phyloP scores from a whole-genome alignment of 2,113 vertebrate species.

The Mormyrus iriodes region DNA sequence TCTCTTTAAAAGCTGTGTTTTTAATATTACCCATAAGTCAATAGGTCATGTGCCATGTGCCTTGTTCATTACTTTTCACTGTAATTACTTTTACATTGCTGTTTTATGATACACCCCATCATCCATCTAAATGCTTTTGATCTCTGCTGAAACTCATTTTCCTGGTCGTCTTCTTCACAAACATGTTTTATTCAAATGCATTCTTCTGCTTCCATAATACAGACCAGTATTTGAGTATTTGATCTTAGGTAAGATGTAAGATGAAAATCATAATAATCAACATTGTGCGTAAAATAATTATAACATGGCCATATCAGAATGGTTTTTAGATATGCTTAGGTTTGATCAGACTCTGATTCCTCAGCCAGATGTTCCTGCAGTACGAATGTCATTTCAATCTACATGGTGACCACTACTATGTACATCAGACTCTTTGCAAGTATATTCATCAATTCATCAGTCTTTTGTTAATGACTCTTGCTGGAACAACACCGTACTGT shows the following conservation, averaged over 20 bases:
- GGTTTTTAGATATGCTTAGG: neutral
- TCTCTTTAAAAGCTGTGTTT: neutral
- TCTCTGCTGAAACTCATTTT: neutral
- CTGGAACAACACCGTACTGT: no score
- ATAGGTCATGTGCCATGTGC: neutral
- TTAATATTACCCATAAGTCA: neutral
- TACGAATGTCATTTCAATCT: neutral
- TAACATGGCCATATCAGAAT: neutral
- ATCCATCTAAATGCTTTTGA: neutral
- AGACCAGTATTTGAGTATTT: neutral
- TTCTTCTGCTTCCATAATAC: neutral
- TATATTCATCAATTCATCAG: neutral
- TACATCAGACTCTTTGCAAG: neutral
- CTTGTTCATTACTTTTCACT: neutral
- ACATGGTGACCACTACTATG: neutral
- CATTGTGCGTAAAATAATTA: neutral
- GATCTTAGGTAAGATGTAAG: neutral
- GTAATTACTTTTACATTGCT: neutral
- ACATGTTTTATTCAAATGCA: neutral
- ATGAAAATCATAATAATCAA: neutral
- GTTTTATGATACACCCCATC: neutral
- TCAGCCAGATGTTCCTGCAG: neutral
- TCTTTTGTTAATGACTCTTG: neutral
- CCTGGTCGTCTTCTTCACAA: neutral
- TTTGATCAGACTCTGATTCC: neutral